Evolutionary conservation across 1,140 invertebrate species (phyloP).

Genomic region (Neuroterus valhalla): DNA sequence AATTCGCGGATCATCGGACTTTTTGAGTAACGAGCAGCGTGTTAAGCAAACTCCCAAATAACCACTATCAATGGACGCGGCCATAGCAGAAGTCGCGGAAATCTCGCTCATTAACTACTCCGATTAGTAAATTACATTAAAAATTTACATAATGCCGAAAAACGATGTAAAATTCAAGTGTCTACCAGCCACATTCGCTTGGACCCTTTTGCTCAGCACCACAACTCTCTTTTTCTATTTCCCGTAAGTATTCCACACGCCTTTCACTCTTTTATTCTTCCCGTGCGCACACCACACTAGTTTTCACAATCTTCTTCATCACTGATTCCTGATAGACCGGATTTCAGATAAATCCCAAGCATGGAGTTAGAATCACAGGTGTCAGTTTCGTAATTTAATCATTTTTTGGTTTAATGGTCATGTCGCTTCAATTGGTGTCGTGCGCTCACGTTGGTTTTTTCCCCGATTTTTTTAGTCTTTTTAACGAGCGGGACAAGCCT

Average conservation of each 20-base stretch:
- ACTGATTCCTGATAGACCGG: not conserved
- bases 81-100: constrained; percentile 71
- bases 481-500: constrained; percentile 27
- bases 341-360: constrained; percentile 13
- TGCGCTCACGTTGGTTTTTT: not conserved
- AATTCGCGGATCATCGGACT: not conserved
- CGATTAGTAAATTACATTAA: constrained; percentile 42
- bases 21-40: not conserved
- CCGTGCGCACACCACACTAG: constrained; percentile 25
- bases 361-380: not conserved
- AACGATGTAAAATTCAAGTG: constrained; percentile 94
- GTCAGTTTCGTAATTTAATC: not conserved
- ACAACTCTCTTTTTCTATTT: constrained; percentile 96
- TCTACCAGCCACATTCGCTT: constrained; percentile 97
- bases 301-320: constrained; percentile 33
- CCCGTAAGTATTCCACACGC: constrained; percentile 85
- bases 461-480: constrained; percentile 7
- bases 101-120: constrained; percentile 44
- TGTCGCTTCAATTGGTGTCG: not conserved
- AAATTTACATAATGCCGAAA: constrained; percentile 88
- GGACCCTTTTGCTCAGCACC: constrained; percentile 92
- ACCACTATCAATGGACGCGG: constrained; percentile 70
- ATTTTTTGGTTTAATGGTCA: not conserved
- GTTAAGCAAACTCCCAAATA: constrained; percentile 53
- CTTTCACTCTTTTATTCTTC: constrained; percentile 36